Conservation (phyloP, 2,888 invertebrate genomes). For the Lithosia quadra region DNA sequence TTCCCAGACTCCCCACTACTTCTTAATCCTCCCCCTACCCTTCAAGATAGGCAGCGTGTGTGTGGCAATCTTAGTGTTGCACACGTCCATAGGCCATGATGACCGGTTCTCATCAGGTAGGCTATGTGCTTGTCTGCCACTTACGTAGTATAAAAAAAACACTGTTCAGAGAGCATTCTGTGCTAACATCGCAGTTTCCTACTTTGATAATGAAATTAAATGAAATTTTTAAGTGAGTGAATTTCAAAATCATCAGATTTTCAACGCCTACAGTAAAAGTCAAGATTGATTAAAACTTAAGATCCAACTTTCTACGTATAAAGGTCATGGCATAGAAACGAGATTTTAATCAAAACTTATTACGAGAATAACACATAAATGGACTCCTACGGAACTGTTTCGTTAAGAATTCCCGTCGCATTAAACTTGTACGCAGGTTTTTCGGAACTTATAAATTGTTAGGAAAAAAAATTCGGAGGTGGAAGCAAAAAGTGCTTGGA, state of each 20-base stretch:
- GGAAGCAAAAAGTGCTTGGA: constrained; percentile 26
- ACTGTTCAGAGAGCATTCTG: too few relatives aligned
- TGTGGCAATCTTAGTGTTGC: too few relatives aligned
- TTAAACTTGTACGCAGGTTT: constrained; percentile 52
- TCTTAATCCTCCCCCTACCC: too few relatives aligned
- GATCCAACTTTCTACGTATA: constrained; percentile 4
- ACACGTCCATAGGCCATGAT: too few relatives aligned
- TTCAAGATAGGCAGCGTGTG: too few relatives aligned
- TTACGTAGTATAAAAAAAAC: too few relatives aligned
- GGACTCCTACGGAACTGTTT: constrained; percentile 36
- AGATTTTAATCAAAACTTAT: constrained; percentile 50
- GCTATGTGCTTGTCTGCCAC: too few relatives aligned
- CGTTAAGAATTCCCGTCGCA: constrained; percentile 46
- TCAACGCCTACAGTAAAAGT: neutral
- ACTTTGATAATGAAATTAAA: too few relatives aligned
- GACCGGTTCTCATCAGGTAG: too few relatives aligned
- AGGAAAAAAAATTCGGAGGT: constrained; percentile 37
- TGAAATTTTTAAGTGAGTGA: too few relatives aligned
- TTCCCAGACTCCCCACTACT: too few relatives aligned
- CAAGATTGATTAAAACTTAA: constrained; percentile 8
- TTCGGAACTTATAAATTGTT: constrained; percentile 51
- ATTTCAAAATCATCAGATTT: neutral
- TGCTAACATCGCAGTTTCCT: too few relatives aligned
- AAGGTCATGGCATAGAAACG: constrained; percentile 9
- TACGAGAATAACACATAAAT: constrained; percentile 35